Evolutionary conservation across 2,797 vertebrate species (phyloP).

Genomic region (Cirrhinus mrigala): DNA sequence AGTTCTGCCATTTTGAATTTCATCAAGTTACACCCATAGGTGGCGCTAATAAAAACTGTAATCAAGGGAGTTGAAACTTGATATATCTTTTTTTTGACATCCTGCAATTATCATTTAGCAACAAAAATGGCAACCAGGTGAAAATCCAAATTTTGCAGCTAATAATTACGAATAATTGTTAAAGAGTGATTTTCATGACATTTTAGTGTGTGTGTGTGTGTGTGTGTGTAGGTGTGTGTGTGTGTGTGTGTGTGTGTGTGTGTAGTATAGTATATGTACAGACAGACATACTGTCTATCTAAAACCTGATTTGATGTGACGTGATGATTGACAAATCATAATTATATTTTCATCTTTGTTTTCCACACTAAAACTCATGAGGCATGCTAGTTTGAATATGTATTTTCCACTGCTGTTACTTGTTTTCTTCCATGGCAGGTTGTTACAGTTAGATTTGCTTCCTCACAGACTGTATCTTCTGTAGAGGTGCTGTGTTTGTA

Average conservation of each 20-base stretch:
- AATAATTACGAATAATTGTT: no score
- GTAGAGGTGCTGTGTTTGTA: conserved; percentile 25
- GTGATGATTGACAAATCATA: no score
- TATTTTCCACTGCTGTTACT: not conserved
- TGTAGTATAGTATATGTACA: no score
- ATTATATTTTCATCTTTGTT: not conserved
- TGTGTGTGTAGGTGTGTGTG: no score
- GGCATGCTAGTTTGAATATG: not conserved
- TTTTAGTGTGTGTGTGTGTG: no score
- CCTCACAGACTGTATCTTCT: conserved; percentile 7
- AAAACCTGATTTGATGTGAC: no score
- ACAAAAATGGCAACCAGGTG: not conserved
- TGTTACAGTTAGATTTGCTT: conserved; percentile 29
- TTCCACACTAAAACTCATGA: not conserved
- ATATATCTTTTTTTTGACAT: not conserved
- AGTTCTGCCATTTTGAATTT: not conserved
- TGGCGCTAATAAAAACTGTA: not conserved
- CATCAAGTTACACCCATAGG: not conserved
- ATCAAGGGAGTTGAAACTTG: no score
- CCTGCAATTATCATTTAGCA: not conserved
- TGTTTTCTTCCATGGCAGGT: not conserved
- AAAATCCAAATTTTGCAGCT: no score
- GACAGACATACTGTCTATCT: no score
- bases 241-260: no score
- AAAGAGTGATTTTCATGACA: no score